Base-by-base conservation (phyloP, 2,888 invertebrate species). In the Andrena chrysosceles region DNA sequence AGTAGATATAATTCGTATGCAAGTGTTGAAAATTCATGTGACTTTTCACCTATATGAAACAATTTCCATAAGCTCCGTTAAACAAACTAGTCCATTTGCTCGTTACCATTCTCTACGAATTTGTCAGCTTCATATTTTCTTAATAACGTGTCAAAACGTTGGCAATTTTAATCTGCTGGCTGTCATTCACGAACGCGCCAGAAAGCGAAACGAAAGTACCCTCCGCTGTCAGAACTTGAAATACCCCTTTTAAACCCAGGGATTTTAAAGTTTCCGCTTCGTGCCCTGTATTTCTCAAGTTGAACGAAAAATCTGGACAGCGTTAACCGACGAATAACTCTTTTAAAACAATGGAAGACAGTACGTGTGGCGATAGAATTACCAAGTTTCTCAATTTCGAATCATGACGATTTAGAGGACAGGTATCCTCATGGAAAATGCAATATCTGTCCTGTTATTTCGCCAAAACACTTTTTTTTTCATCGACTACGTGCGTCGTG, bases 401-500 rank as follows among this genome's bases (percentile, higher is more conserved):
- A 13, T 20, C 20, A 16, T 13, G 13, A 23, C 33, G 7, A 31
- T n/a, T 16, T 29, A 2, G 13, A 16, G 13, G 0, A 20, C 29
- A 42, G 63, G 8, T n/a, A 54, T 31, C 42, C 29, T 16, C 26
- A 29, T 66, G 35, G 23, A 13, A 13, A 7, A 26, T 77, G 48
- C 59, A 33, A 49, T n/a, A 42, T 52, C 26, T 16, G 59, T 52
- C 35, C 49, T 31, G 31, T 60, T 62, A 66, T 60, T 54, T 67
- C 60, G n/a, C n/a, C 29, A 2, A 59, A 59, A 59, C 20, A 6
- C 16, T 10, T n/a, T 23, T 63, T 80, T 63, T 80, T 80, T 67
- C 62, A 80, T 71, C 59, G n/a, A 59, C 29, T 56, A 64, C 72
- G 63, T 42, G 68, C 56, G 68, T 77, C 49, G 68, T 48, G 33